A percentile compares a stretch with the other conserved stretches of the same genome.
Conservation (phyloP, 2,797 vertebrate species). For the Falco columbarius region DNA sequence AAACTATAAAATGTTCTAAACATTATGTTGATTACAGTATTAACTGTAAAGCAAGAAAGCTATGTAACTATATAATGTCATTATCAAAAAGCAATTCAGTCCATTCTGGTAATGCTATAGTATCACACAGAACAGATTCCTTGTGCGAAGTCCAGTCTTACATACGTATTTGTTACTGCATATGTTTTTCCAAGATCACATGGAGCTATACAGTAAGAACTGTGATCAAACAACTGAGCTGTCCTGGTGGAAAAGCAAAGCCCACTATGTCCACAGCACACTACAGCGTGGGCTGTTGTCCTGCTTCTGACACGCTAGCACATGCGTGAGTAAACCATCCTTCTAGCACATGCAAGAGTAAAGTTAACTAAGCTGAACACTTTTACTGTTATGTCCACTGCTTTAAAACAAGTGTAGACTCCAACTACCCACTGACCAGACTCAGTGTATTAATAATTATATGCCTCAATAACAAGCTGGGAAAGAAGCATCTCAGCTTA, state of each 20-base stretch:
- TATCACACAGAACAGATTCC: neutral
- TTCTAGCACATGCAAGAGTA: neutral
- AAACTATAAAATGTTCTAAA: neutral
- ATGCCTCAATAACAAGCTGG: neutral
- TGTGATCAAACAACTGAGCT: neutral
- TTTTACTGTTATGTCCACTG: neutral
- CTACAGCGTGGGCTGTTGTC: neutral
- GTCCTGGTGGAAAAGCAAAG: neutral
- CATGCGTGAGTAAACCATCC: neutral
- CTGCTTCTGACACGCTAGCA: neutral
- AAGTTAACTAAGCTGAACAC: neutral
- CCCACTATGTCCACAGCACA: neutral
- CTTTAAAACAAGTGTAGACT: neutral
- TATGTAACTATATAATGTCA: neutral
- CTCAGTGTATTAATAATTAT: neutral
- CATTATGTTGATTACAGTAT: neutral
- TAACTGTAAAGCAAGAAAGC: conserved; percentile 15
- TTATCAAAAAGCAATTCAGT: neutral
- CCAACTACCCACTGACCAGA: neutral
- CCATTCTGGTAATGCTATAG: neutral
- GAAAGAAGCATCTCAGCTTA: neutral
- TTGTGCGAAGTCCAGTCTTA: neutral
- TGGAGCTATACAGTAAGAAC: neutral
- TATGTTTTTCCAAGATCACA: neutral
- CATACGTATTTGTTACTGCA: neutral